These are phyloP conservation scores for Standfussiana lucernea DNA, from an alignment of 2,888 invertebrate species.

Conservation along the genomic window DNA sequence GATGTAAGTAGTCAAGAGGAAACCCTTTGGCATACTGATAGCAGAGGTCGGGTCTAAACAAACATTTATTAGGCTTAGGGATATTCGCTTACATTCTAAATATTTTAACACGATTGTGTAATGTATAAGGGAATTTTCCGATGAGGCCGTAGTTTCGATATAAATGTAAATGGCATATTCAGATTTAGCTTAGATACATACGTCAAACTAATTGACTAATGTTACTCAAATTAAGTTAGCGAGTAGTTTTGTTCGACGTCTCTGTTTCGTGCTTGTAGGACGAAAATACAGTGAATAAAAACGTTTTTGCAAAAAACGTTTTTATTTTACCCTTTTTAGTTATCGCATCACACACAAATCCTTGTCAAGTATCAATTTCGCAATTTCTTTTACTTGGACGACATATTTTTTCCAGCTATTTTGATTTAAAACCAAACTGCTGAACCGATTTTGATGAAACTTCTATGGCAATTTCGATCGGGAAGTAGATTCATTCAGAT, in stretches of 20 bases:
- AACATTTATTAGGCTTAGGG: neutral
- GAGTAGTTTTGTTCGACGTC: neutral
- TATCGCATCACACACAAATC: too few species aligned
- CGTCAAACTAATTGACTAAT: neutral
- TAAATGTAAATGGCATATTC: conserved; percentile 2
- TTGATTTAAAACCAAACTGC: too few species aligned
- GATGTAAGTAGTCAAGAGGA: neutral
- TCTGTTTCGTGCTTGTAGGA: neutral
- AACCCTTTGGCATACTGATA: neutral
- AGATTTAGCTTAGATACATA: neutral
- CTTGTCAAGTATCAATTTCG: too few species aligned
- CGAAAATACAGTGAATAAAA: neutral
- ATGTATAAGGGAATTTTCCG: neutral
- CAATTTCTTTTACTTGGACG: too few species aligned
- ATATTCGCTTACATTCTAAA: neutral
- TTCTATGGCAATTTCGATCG: too few species aligned
- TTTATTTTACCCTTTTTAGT: too few species aligned
- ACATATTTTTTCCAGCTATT: too few species aligned
- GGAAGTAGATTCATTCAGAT: too few species aligned
- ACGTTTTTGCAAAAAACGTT: too few species aligned
- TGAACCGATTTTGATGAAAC: too few species aligned
- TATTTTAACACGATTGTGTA: neutral
- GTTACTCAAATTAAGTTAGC: too few species aligned
- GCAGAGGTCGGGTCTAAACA: neutral
- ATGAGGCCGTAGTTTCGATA: neutral